Conservation (phyloP, 2,888 invertebrate species). For the Chaitophorus viminalis region DNA sequence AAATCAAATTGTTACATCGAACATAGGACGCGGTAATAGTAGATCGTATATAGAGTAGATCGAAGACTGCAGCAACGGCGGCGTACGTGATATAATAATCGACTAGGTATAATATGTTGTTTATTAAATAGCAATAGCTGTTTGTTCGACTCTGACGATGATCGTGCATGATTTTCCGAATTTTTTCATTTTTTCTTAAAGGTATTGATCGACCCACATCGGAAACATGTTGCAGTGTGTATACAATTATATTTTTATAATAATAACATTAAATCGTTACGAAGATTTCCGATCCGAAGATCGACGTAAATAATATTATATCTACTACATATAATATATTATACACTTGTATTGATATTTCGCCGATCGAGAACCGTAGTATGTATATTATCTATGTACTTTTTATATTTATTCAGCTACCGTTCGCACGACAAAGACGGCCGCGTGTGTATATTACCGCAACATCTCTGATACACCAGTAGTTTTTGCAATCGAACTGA, state of each 20-base stretch:
- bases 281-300: background rate
- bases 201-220: background rate
- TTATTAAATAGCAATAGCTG: background rate
- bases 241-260: background rate
- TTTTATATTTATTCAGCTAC: slow-evolving; percentile 25
- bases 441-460: background rate
- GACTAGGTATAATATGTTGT: too few relatives aligned
- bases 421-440: background rate
- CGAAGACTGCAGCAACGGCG: background rate
- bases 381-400: background rate
- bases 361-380: too few relatives aligned
- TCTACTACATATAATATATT: too few relatives aligned
- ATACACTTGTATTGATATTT: background rate
- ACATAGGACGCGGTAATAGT: background rate
- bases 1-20: too few relatives aligned
- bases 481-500: slow-evolving; percentile 25
- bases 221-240: background rate
- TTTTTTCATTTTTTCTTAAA: background rate
- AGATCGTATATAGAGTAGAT: background rate
- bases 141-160: background rate
- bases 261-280: background rate
- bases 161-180: background rate
- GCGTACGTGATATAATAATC: background rate
- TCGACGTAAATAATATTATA: background rate
- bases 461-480: background rate